A percentile compares a stretch with the other conserved stretches of the same genome.
Conservation (phyloP, 2,888 invertebrate species). For the Phlogophora meticulosa region DNA sequence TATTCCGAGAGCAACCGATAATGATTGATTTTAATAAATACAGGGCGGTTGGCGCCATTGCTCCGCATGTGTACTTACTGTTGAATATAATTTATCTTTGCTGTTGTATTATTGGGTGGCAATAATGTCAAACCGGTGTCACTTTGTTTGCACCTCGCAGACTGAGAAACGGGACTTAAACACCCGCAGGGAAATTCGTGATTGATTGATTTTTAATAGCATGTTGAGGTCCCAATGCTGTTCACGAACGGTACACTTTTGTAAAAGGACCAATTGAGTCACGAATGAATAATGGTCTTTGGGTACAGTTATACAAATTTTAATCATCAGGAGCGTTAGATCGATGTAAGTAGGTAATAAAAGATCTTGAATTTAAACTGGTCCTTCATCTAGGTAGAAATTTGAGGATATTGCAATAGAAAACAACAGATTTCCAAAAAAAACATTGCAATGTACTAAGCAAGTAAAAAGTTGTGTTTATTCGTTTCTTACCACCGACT, state of each 20-base stretch:
- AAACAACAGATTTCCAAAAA: no score
- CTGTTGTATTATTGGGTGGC: slow-evolving; percentile 51
- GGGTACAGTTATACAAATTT: background rate
- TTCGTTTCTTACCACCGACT: no score
- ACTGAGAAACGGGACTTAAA: slow-evolving; percentile 18
- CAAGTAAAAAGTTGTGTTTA: no score
- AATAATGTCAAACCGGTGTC: slow-evolving; percentile 56
- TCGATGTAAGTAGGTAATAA: no score
- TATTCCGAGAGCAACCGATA: slow-evolving; percentile 72
- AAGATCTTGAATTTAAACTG: no score
- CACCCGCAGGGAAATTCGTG: slow-evolving; percentile 10
- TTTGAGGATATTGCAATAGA: no score
- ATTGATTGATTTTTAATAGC: slow-evolving; percentile 51
- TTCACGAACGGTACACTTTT: slow-evolving; percentile 4
- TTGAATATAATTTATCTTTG: slow-evolving; percentile 54
- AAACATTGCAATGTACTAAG: no score
- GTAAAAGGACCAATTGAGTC: background rate
- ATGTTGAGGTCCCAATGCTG: background rate
- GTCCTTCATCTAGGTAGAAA: no score
- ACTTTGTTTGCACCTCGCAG: slow-evolving; percentile 52
- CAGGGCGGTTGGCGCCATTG: slow-evolving; percentile 69
- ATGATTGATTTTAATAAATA: slow-evolving; percentile 82
- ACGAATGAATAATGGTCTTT: background rate
- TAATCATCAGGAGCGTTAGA: background rate
- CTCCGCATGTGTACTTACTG: slow-evolving; percentile 46